Conservation (phyloP, 2,888 invertebrate species). For the Tolmerus cingulatus region DNA sequence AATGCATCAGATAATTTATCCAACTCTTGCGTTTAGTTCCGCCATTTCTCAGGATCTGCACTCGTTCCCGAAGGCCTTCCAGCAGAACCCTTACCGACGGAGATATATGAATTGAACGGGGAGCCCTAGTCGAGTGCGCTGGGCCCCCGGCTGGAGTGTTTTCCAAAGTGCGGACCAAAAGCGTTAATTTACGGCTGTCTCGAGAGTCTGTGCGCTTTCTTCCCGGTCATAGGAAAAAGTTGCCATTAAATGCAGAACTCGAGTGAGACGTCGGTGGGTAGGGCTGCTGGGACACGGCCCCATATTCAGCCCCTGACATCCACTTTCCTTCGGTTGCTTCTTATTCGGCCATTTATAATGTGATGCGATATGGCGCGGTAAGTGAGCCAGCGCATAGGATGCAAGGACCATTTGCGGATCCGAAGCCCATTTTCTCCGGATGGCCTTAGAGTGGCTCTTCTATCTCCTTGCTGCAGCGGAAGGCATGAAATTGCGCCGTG, state of each 20-base stretch:
- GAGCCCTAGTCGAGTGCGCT: background rate
- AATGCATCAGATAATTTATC: slow-evolving; percentile 36
- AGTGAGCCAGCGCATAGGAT: background rate
- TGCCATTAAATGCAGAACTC: slow-evolving; percentile 44
- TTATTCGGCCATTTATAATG: slow-evolving; percentile 41
- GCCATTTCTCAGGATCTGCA: slow-evolving; percentile 11
- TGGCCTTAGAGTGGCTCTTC: slow-evolving; percentile 42
- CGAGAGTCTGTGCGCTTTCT: slow-evolving; percentile 44
- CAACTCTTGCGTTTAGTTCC: slow-evolving; percentile 34
- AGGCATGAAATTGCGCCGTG: background rate
- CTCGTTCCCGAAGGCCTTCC: background rate
- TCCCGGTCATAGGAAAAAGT: slow-evolving; percentile 32
- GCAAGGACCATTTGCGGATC: slow-evolving; percentile 38
- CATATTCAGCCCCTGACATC: slow-evolving; percentile 28
- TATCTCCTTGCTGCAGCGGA: slow-evolving; percentile 6
- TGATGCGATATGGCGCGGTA: slow-evolving; percentile 36
- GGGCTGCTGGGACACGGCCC: background rate
- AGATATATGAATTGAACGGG: slow-evolving; percentile 31
- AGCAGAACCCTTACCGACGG: background rate
- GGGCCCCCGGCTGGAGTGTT: slow-evolving; percentile 20
- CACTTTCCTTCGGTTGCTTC: slow-evolving; percentile 37
- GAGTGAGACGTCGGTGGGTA: slow-evolving; percentile 4
- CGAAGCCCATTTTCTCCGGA: slow-evolving; percentile 42
- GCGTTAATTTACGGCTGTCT: slow-evolving; percentile 44
- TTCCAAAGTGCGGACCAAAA: slow-evolving; percentile 39